phyloP scores from a whole-genome alignment of 2,797 vertebrate species.

The Erpetoichthys calabaricus region DNA sequence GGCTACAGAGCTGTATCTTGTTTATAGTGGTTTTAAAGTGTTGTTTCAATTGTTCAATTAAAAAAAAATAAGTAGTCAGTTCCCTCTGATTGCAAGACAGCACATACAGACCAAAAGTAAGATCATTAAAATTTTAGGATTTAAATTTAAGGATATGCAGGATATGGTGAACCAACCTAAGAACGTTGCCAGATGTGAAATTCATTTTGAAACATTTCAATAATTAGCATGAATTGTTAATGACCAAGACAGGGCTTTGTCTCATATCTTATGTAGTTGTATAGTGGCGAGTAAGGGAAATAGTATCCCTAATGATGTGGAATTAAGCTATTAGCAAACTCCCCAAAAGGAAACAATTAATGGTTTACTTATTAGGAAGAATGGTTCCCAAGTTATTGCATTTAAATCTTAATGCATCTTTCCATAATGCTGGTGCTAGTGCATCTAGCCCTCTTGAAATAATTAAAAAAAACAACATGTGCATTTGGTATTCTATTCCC shows the following conservation, averaged over 20 bases:
- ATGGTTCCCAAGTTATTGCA: constrained; percentile 60
- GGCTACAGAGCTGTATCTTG: too few species aligned
- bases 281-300: constrained; percentile 20
- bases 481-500: too few species aligned
- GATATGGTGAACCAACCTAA: too few species aligned
- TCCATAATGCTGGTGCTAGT: constrained; percentile 49
- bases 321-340: constrained; percentile 66
- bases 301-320: constrained; percentile 57
- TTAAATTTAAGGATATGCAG: too few species aligned
- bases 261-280: constrained; percentile 10
- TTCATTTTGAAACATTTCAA: not conserved
- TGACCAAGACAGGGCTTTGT: not conserved
- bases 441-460: too few species aligned
- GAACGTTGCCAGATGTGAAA: not conserved
- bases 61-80: too few species aligned
- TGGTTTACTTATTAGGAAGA: constrained; percentile 58
- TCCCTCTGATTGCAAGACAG: too few species aligned
- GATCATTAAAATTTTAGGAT: too few species aligned
- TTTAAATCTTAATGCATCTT: constrained; percentile 62
- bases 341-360: constrained; percentile 56
- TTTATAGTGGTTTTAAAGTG: too few species aligned
- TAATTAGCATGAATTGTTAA: constrained; percentile 1
- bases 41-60: too few species aligned
- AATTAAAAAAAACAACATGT: too few species aligned
- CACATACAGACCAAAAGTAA: too few species aligned